Base-by-base conservation (phyloP, 2,888 invertebrate genomes). In the Esperia sulphurella region DNA sequence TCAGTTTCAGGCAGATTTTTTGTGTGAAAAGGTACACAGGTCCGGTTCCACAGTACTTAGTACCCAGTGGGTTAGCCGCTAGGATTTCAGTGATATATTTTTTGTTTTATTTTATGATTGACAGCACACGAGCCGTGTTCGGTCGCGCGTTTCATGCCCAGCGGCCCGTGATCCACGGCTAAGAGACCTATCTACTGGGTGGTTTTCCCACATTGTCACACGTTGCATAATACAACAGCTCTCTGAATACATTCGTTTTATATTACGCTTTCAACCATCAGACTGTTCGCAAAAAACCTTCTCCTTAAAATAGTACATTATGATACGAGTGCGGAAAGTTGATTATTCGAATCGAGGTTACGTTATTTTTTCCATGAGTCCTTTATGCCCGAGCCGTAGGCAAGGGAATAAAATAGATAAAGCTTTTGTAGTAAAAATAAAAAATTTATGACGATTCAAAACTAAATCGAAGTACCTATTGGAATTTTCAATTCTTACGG, bases 61-160 rank as follows among this genome's bases (percentile, higher is more conserved):
- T 83, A 81, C 81, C 81, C 68, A 79, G 71, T 64, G 75, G 75
- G 77, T 77, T 78, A 79, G 76, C 77, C 76, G 64, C 63, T 77
- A 73, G 80, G 75, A 79, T 82, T 83, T 77, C 63, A 72, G 61
- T 68, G 65, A 68, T 63, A 76, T 79, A 81, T 82, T 83, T 79
- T 21, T 21, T 21, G 21, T 21, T 21, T 73, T 73, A 76, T 82
- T 88, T 86, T 87, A 87, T 89, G 86, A 89, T 87, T 87, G 86
- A 86, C 86, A 85, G 83, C 82, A 84, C 87, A 86, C 85, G 81
- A 70, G 77, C 74, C 60, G 81, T 84, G 86, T 63, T 79, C 87
- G 85, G 85, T 85, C 83, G 85, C 83, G 79, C 84, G 85, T 77
- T 73, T 75, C 65, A 58, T 81, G 81, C 75, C 74, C 83, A 85